Evolutionary conservation across 64 coral and sea anemone species (phyloP), one percentile per base, ranked within the genome.

Genomic region (Trachythela sp.): DNA sequence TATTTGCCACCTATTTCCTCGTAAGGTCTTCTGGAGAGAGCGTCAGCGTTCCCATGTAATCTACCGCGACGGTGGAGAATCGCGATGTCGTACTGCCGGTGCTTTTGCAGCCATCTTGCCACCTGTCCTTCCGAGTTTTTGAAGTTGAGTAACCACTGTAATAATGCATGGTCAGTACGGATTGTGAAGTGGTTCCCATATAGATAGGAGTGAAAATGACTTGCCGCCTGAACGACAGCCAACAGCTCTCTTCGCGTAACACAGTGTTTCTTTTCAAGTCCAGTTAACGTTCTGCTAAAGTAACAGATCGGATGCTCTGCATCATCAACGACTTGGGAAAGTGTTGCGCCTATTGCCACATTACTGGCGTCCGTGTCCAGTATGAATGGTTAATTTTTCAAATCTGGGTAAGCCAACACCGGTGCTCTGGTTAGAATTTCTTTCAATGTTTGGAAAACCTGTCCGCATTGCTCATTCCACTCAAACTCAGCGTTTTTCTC

Each of bases 21-120:
- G 15, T 83, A 89, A 9, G 87, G 58, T 40, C 45, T 84, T 24
- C 87, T 11, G 15, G 59, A 93, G 15, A 89, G 32, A 0, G 84
- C 84, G 84, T 85, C 92, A n/a, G 92, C 92, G 64, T 94, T 94
- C 9, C 85, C 48, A 52, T 94, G 89, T 32, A 26, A 33, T 14
- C 34, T 24, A 1, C 88, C 92, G 0, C 77, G 51, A 22, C 50
- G 88, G 45, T 90, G 83, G 14, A 87, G 88, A 32, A 94, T 68
- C 30, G 39, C 15, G 40, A 94, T 88, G 20, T 91, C 41, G 68
- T 89, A 94, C 29, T 84, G 40, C n/a, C n/a, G n/a, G n/a, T n/a
- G n/a, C n/a, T n/a, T n/a, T n/a, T n/a, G n/a, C n/a, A n/a, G n/a
- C n/a, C n/a, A n/a, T n/a, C n/a, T n/a, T n/a, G n/a, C n/a, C n/a